Evolutionary conservation across 2,888 invertebrate genomes (phyloP), one percentile per base, ranked within the genome.

Genomic region (Fabriciana adippe): DNA sequence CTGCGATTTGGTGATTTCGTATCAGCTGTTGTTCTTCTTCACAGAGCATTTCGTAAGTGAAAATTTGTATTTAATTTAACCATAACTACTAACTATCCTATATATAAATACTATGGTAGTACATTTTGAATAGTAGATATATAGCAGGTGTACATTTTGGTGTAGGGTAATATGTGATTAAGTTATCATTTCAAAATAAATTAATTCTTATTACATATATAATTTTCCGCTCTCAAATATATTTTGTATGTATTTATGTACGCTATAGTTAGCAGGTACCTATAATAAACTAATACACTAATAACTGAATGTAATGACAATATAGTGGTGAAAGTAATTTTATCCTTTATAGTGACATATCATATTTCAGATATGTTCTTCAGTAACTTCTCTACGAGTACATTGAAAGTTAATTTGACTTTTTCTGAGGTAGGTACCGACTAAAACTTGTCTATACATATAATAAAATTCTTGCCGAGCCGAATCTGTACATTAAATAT

Each of bases 1-100:
- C 93, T 98, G 55, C 93, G 98, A 75, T 97, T 98, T 80, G 98
- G 98, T 13, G 98, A 98, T 86, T 98, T 98, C 83, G 97, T 98
- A 2, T 97, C 97, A 0, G 96, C 97, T 55, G 96, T 98, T 77
- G 93, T 98, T 78, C 97, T 97, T 83, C 93, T 98, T 70, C 97
- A 97, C 74, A 95, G 97, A 63, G 97, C 97, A 18, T 98, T 98
- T 84, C 96, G 97, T 97, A 93, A 94, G 94, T 82, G 21, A 11
- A 8, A 88, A 16, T 18, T 45, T 15, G 26, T 11, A 55, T 2
- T 55, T 35, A 55, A 1, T 6, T 50, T 11, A n/a, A n/a, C n/a
- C n/a, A n/a, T 18, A 21, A 51, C 26, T 26, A 51, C 0, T 51
- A 11, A 11, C 16, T 18, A 18, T 16, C 50, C 50, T 51, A 18